Evolutionary conservation across 2,797 vertebrate species (phyloP).

Genomic region (Cyprinodon diabolis): DNA sequence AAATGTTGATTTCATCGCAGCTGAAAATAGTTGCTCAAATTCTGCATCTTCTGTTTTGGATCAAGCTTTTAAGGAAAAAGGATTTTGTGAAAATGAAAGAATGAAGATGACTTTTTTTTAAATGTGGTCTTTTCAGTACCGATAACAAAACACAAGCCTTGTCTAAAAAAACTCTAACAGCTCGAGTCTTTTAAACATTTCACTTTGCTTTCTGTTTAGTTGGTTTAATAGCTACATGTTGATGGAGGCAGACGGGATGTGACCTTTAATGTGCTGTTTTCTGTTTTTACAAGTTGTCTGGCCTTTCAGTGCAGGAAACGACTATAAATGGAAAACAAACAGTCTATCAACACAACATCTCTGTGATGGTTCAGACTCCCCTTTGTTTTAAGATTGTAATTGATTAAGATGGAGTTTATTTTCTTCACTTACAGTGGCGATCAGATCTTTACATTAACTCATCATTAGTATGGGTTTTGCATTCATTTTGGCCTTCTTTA

Average conservation of each 20-base stretch:
- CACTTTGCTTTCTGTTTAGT: background rate
- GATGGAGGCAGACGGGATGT: background rate
- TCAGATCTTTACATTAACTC: background rate
- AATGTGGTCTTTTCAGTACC: background rate
- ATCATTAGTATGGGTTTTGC: background rate
- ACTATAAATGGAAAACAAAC: background rate
- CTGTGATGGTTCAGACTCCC: background rate
- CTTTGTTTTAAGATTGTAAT: background rate
- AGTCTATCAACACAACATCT: background rate
- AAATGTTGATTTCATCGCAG: background rate
- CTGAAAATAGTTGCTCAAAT: slow-evolving; percentile 1
- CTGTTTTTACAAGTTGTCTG: background rate
- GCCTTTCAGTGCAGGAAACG: background rate
- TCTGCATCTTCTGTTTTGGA: slow-evolving; percentile 4
- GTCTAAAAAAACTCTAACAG: background rate
- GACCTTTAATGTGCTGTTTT: background rate
- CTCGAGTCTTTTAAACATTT: background rate
- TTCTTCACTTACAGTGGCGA: background rate
- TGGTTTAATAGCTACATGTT: background rate
- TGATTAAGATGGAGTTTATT: background rate
- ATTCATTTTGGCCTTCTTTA: background rate
- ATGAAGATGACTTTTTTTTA: background rate
- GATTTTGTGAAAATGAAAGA: background rate
- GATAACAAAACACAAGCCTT: background rate
- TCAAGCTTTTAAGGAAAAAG: background rate